phyloP scores from a whole-genome alignment of 1,140 invertebrate genomes.

The Bradynema listronoti region DNA sequence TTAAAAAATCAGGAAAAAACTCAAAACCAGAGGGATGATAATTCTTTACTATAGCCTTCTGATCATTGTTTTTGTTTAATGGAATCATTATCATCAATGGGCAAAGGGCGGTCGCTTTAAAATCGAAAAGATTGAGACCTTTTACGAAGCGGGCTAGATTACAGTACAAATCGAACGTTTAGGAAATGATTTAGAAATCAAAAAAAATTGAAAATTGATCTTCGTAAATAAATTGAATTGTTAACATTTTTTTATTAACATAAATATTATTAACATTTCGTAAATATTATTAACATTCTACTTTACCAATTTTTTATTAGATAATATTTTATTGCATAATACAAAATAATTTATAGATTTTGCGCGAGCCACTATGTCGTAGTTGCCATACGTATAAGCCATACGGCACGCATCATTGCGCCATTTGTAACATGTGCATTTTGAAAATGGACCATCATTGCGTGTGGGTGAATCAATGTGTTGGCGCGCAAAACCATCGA shows the following conservation, averaged over 20 bases:
- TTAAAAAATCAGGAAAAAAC: too few species aligned
- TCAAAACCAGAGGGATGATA: too few species aligned
- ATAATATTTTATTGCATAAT: not conserved
- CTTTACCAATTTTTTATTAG: not conserved
- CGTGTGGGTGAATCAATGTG: conserved; percentile 57
- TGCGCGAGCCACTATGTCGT: conserved; percentile 65
- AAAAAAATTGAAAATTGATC: too few species aligned
- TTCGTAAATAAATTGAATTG: too few species aligned
- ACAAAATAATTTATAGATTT: conserved; percentile 26
- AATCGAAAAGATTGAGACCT: too few species aligned
- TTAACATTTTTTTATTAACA: conserved; percentile 10
- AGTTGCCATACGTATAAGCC: conserved; percentile 77
- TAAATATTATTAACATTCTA: not conserved
- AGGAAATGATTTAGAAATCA: too few species aligned
- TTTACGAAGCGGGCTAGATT: too few species aligned
- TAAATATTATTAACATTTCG: not conserved
- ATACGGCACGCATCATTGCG: conserved; percentile 78
- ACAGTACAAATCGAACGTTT: too few species aligned
- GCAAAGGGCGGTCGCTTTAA: too few species aligned
- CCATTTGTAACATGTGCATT: conserved; percentile 61
- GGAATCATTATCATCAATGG: too few species aligned
- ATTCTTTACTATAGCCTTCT: too few species aligned
- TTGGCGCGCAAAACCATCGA: conserved; percentile 54
- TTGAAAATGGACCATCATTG: conserved; percentile 57
- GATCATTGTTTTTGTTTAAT: too few species aligned